phyloP scores from a whole-genome alignment of 2,797 vertebrate species.

The Gastrophryne carolinensis region DNA sequence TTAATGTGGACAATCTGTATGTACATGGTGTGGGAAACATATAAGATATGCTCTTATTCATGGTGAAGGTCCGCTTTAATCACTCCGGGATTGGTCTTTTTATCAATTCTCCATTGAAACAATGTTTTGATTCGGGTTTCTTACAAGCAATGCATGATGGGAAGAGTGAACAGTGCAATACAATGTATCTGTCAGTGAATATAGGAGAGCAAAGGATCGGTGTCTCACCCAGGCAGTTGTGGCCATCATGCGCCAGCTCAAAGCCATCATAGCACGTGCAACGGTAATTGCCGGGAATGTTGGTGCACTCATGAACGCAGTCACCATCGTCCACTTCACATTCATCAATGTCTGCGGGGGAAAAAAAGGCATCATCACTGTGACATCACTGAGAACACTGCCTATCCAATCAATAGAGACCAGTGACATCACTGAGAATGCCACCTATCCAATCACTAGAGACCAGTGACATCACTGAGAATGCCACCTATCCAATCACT shows the following conservation, averaged over 20 bases:
- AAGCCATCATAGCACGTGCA: slow-evolving; percentile 97
- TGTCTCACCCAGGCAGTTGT: slow-evolving; percentile 92
- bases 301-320: slow-evolving; percentile 96
- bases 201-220: neutral
- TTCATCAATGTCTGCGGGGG: slow-evolving; percentile 88
- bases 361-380: slow-evolving; percentile 62
- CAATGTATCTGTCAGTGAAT: neutral
- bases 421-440: neutral
- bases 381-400: slow-evolving; percentile 46
- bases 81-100: no score
- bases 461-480: neutral
- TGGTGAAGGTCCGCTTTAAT: no score
- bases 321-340: slow-evolving; percentile 93
- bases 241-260: slow-evolving; percentile 91
- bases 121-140: no score
- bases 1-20: no score
- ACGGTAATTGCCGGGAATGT: slow-evolving; percentile 96
- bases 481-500: no score
- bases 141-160: no score
- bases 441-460: neutral
- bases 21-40: no score
- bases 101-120: no score
- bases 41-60: no score
- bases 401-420: slow-evolving; percentile 30
- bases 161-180: no score